phyloP scores from a whole-genome alignment of 2,888 invertebrate genomes.

The Corythucha ciliata region DNA sequence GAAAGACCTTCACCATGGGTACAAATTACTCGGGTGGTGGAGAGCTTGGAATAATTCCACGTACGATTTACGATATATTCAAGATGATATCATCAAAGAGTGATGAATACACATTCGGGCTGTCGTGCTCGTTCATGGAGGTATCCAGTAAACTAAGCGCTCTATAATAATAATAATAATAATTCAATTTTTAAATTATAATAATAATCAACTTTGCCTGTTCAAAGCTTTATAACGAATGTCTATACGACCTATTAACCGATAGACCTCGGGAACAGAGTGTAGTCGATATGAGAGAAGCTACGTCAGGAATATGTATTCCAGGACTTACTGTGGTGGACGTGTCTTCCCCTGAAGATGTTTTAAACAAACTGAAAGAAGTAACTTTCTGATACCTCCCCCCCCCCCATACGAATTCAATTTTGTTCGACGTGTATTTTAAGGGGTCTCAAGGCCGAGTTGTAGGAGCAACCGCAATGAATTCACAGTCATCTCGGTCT shows the following conservation, averaged over 20 bases:
- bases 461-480: conserved; percentile 88
- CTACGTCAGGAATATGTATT: conserved; percentile 47
- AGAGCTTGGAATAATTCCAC: conserved; percentile 75
- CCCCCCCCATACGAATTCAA: no score
- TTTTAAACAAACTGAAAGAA: conserved; percentile 49
- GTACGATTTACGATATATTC: conserved; percentile 75
- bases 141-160: no score
- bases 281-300: conserved; percentile 72
- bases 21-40: conserved; percentile 58
- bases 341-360: conserved; percentile 54
- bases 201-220: no score
- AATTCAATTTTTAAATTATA: no score
- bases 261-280: conserved; percentile 58
- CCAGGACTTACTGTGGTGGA: conserved; percentile 53
- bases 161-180: no score
- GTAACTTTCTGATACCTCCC: conserved; percentile 21
- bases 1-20: conserved; percentile 91
- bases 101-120: conserved; percentile 37
- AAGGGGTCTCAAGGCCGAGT: conserved; percentile 67
- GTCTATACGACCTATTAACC: conserved; percentile 71
- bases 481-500: conserved; percentile 74
- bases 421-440: no score
- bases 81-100: conserved; percentile 51
- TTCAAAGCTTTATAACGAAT: conserved; percentile 69
- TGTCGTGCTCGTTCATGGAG: conserved; percentile 57